Evolutionary conservation across 2,113 vertebrate species (phyloP).

Genomic region (Sylvilagus bachmani): DNA sequence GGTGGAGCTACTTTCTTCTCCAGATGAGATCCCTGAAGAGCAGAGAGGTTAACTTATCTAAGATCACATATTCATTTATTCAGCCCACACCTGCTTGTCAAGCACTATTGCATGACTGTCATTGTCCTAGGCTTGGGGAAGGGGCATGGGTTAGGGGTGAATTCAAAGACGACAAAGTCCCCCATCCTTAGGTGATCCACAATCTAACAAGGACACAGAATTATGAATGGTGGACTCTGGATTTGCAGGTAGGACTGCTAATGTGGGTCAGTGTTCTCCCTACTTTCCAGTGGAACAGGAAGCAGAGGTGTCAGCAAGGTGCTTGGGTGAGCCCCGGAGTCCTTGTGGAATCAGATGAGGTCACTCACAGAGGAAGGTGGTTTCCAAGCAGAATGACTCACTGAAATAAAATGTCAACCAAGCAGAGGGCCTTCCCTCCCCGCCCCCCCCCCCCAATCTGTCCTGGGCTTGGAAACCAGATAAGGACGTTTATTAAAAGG

Average conservation of each 20-base stretch:
- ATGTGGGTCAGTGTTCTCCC: neutral
- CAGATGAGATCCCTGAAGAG: neutral
- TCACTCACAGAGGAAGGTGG: conserved; percentile 38
- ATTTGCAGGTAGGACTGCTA: neutral
- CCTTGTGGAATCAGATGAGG: neutral
- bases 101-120: neutral
- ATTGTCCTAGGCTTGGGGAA: neutral
- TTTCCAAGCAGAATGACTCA: conserved; percentile 63
- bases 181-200: conserved; percentile 16
- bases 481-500: conserved; percentile 27
- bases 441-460: neutral
- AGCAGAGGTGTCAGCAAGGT: neutral
- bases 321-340: neutral
- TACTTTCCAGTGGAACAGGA: neutral
- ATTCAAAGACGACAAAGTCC: conserved; percentile 38
- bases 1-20: neutral
- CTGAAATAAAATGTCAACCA: conserved; percentile 24
- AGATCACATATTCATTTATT: conserved; percentile 32
- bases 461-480: conserved; percentile 3
- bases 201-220: neutral
- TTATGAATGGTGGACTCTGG: neutral
- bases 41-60: conserved; percentile 10
- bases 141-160: neutral
- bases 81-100: neutral
- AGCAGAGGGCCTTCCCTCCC: neutral